These are phyloP conservation scores for Nothura maculosa DNA, from an alignment of 2,797 vertebrate genomes.

Conservation along the genomic window DNA sequence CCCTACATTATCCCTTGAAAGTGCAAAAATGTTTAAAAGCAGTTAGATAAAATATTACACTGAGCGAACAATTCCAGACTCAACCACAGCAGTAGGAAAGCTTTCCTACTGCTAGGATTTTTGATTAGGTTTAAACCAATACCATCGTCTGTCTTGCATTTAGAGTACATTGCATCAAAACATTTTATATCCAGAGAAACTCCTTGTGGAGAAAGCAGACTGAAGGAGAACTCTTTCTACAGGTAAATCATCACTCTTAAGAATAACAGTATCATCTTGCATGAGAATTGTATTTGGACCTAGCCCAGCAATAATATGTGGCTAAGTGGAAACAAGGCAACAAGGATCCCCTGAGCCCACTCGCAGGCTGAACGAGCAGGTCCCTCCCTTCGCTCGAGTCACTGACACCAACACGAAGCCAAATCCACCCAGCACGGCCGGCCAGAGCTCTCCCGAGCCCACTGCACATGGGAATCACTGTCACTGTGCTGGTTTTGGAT, in stretches of 20 bases:
- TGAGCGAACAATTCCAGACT: not conserved
- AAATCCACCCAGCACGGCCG: no score
- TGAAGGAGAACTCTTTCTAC: not conserved
- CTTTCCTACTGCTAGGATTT: not conserved
- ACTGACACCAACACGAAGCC: not conserved
- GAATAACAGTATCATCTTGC: not conserved
- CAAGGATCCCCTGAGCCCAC: not conserved
- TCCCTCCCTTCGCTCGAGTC: accelerated
- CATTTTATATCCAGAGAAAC: no score
- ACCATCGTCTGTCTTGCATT: accelerated
- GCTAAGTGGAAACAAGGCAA: not conserved
- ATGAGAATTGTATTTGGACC: not conserved
- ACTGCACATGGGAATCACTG: accelerated
- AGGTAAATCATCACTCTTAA: not conserved
- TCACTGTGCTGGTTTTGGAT: accelerated
- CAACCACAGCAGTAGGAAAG: not conserved
- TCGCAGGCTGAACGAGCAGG: not conserved
- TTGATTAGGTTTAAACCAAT: not conserved
- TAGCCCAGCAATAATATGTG: not conserved
- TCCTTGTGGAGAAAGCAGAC: accelerated
- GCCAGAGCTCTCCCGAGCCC: not conserved
- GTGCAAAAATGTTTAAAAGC: not conserved
- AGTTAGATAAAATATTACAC: not conserved
- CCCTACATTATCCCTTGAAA: not conserved
- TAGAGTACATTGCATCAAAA: not conserved